Conservation (phyloP, 2,888 invertebrate species). For the Drosophila cracens region DNA sequence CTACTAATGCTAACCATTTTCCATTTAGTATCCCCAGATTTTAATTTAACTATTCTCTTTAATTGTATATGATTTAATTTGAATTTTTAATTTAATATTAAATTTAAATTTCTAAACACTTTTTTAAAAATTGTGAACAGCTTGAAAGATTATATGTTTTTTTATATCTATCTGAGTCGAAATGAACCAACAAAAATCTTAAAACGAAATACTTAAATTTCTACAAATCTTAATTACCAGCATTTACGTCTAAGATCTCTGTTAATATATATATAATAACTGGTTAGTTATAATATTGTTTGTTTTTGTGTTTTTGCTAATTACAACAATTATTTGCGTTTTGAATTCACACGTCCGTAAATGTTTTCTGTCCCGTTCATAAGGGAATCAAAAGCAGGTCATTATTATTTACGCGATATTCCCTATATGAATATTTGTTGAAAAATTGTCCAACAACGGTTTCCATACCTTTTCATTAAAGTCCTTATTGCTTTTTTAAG, state of each 20-base stretch:
- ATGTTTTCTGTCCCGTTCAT: background rate
- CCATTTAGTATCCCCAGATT: background rate
- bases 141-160: background rate
- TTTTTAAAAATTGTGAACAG: background rate
- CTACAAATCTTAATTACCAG: background rate
- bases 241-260: background rate
- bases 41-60: background rate
- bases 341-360: background rate
- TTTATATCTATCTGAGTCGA: background rate
- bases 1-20: background rate
- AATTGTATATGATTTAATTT: background rate
- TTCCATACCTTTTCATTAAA: background rate
- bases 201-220: background rate
- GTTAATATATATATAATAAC: background rate
- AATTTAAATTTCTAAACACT: background rate
- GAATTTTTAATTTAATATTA: background rate
- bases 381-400: background rate
- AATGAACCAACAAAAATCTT: background rate
- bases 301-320: background rate
- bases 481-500: background rate
- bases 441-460: background rate
- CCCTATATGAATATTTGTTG: background rate
- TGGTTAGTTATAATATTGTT: background rate
- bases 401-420: background rate
- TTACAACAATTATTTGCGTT: background rate